Percentiles rank a stretch among this genome's conserved stretches.
Evolutionary conservation across 2,797 vertebrate species (phyloP).

Genomic region (Clarias fuscus): DNA sequence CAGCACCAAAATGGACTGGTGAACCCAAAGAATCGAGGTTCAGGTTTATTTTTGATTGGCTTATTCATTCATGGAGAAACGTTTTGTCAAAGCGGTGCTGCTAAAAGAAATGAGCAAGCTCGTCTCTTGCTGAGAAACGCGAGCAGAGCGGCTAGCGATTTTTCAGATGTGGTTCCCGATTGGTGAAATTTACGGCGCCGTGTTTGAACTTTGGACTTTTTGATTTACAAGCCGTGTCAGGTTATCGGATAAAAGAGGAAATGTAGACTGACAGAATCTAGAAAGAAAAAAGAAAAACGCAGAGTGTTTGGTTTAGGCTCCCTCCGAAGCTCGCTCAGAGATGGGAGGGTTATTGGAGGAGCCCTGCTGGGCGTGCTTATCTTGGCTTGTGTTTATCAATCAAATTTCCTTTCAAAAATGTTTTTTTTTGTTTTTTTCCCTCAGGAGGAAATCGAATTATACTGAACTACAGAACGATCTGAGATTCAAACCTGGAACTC

Average conservation of each 20-base stretch:
- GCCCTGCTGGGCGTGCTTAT: slow-evolving; percentile 54
- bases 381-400: slow-evolving; percentile 48
- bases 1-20: too few relatives aligned
- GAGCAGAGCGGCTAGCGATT: slow-evolving; percentile 32
- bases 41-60: too few relatives aligned
- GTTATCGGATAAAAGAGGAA: slow-evolving; percentile 64
- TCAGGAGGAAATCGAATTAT: slow-evolving; percentile 34
- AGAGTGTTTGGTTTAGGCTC: slow-evolving; percentile 67
- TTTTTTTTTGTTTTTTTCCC: slow-evolving; percentile 34
- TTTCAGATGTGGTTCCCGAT: slow-evolving; percentile 57
- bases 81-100: neutral
- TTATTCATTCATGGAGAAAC: neutral
- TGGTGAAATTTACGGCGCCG: slow-evolving; percentile 34
- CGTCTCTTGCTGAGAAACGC: slow-evolving; percentile 37
- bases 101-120: slow-evolving; percentile 12
- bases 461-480: neutral
- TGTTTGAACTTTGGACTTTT: slow-evolving; percentile 53
- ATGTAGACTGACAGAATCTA: slow-evolving; percentile 66
- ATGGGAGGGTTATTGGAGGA: slow-evolving; percentile 52
- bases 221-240: slow-evolving; percentile 58
- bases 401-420: slow-evolving; percentile 51
- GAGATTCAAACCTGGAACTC: neutral
- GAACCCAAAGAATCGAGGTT: neutral
- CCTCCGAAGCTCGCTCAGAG: slow-evolving; percentile 48
- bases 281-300: slow-evolving; percentile 45